These are phyloP conservation scores for Pomacea maculata DNA, from an alignment of 1,140 invertebrate genomes.

Conservation along the genomic window DNA sequence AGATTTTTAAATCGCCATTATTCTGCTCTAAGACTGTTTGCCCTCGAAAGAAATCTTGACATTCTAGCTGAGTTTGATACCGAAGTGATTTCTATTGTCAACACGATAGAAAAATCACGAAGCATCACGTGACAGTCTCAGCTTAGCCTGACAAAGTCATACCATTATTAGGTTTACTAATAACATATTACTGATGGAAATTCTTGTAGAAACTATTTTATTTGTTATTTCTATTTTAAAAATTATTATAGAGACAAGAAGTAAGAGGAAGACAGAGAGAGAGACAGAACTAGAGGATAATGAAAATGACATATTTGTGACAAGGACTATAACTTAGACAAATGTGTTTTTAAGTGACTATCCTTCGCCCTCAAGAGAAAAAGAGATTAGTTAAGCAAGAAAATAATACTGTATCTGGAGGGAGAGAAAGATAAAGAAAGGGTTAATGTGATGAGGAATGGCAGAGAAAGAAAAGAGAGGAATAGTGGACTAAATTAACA, in stretches of 20 bases:
- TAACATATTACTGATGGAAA: background rate
- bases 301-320: background rate
- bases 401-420: too few species aligned
- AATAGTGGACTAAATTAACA: too few species aligned
- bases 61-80: background rate
- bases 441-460: too few species aligned
- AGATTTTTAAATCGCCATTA: too few species aligned
- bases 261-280: background rate
- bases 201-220: background rate
- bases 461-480: too few species aligned
- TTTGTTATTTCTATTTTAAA: background rate
- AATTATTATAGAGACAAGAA: background rate
- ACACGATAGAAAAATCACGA: background rate
- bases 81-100: background rate
- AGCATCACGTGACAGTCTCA: too few species aligned
- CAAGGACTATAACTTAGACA: background rate
- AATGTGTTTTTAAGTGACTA: background rate
- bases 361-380: background rate
- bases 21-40: too few species aligned
- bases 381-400: too few species aligned
- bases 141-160: background rate
- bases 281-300: background rate
- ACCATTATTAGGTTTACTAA: background rate
- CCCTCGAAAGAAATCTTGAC: too few species aligned
- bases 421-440: too few species aligned